Evolutionary conservation across 2,888 invertebrate species (phyloP), one percentile per base, ranked within the genome.

Genomic region (Allygus modestus): DNA sequence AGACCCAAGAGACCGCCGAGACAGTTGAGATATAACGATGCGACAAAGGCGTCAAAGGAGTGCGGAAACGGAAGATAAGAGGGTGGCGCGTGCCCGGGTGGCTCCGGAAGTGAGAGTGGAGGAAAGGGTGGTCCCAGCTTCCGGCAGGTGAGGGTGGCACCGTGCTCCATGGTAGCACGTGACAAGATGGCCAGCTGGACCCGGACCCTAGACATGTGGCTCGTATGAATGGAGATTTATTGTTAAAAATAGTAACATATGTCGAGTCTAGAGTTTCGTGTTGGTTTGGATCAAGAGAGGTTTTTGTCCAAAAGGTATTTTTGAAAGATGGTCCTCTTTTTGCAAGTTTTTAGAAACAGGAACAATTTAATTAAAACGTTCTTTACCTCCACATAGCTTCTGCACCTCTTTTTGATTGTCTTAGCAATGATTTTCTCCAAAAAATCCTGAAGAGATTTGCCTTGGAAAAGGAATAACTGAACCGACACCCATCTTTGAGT

Each of bases 241-340:
- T 51, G 41, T 77, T n/a, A 77, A 77, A 46, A 73, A 77, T 46
- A 28, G 73, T 9, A 43, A 75, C 73, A 75, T 75, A 75, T 75
- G 73, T 37, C 26, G 5, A 15, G 26, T 75, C 20, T 37, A 15
- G 20, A 1, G 28, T 43, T 37, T 20, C 41, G 5, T 43, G 9
- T 41, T 15, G 54, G 7, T 23, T 20, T 9, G 20, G 20, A 5
- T 69, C 17, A 11, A 15, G 46, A 2, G 46, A 37, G 17, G 46
- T 46, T 46, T 46, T 46, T 46, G 46, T 1, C 1, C 4, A 17
- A 46, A 46, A 46, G 12, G 7, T 46, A 17, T 46, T 46, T 17
- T 11, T 7, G 54, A 20, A 54, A 54, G 54, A 54, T 5, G 51
- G 51, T 51, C 17, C 15, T 11, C 15, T 51, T 51, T 51, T 51